These are phyloP conservation scores for Hydrolagus colliei DNA, from an alignment of 2,797 vertebrate species.

Conservation along the genomic window DNA sequence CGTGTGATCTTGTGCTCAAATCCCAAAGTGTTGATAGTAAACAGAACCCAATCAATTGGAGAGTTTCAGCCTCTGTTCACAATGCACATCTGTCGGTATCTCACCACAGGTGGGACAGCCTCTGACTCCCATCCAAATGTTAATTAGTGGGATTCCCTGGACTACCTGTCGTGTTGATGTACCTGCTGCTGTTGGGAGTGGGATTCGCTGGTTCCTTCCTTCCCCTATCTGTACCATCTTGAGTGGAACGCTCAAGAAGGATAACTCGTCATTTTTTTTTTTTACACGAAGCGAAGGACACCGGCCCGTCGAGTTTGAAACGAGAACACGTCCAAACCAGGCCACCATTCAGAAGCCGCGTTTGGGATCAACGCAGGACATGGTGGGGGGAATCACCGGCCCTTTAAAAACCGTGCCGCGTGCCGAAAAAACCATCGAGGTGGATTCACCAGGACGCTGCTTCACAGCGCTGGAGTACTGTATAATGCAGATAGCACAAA, in stretches of 20 bases:
- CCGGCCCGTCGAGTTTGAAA: background rate
- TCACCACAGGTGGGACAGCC: background rate
- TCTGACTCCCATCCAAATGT: conserved; percentile 5
- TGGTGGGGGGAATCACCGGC: background rate
- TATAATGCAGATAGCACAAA: no score
- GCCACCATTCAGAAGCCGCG: background rate
- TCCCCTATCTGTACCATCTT: background rate
- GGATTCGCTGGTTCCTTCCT: background rate
- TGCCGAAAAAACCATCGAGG: no score
- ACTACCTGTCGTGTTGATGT: background rate
- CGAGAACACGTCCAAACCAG: background rate
- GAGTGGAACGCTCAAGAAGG: background rate
- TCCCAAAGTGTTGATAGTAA: background rate
- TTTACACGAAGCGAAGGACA: background rate
- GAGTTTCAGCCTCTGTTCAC: background rate
- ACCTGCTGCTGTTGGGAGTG: background rate
- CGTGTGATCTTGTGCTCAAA: background rate
- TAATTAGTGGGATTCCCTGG: conserved; percentile 1
- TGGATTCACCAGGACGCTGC: no score
- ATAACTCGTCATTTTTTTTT: no score
- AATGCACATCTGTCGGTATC: background rate
- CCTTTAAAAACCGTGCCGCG: background rate
- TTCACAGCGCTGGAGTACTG: no score
- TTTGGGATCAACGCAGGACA: background rate
- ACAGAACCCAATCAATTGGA: background rate